A percentile compares a stretch with the other conserved stretches of the same genome.
Evolutionary conservation across 35 echinoderm and acorn worm genomes (phyloP).

Genomic region (Apostichopus japonicus): DNA sequence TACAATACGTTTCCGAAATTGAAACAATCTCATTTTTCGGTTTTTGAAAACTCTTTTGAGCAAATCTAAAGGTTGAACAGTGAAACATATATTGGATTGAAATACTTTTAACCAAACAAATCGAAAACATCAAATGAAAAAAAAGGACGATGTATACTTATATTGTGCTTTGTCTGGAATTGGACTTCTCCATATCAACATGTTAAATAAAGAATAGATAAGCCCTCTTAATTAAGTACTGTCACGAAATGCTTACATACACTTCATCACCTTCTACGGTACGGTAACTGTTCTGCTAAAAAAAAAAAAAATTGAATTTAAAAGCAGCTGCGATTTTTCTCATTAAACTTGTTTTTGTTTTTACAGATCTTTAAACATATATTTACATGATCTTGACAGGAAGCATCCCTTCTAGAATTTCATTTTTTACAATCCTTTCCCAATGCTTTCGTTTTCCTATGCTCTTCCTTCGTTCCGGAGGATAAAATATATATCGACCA

Average conservation of each 20-base stretch:
- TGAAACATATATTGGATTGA: too few relatives aligned
- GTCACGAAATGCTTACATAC: background rate
- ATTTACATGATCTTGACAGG: constrained; percentile 5
- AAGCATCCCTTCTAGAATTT: background rate
- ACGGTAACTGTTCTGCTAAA: too few relatives aligned
- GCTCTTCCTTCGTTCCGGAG: background rate
- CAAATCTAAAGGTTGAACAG: too few relatives aligned
- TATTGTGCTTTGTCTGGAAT: constrained; percentile 1
- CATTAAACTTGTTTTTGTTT: background rate
- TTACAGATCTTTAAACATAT: constrained; percentile 7
- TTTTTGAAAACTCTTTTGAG: too few relatives aligned
- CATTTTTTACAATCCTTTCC: background rate
- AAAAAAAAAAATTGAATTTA: constrained; percentile 1
- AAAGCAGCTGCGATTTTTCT: constrained; percentile 4
- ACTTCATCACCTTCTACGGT: too few relatives aligned
- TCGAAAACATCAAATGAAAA: too few relatives aligned
- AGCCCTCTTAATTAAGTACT: background rate
- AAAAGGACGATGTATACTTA: too few relatives aligned
- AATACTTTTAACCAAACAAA: too few relatives aligned
- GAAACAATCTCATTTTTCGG: too few relatives aligned
- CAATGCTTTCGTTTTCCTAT: background rate
- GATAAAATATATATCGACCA: background rate
- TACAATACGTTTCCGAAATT: too few relatives aligned
- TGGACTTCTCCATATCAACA: background rate
- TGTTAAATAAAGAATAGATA: background rate